These are phyloP conservation scores for Kradibia gibbosae DNA, from an alignment of 1,140 invertebrate genomes.

Conservation along the genomic window DNA sequence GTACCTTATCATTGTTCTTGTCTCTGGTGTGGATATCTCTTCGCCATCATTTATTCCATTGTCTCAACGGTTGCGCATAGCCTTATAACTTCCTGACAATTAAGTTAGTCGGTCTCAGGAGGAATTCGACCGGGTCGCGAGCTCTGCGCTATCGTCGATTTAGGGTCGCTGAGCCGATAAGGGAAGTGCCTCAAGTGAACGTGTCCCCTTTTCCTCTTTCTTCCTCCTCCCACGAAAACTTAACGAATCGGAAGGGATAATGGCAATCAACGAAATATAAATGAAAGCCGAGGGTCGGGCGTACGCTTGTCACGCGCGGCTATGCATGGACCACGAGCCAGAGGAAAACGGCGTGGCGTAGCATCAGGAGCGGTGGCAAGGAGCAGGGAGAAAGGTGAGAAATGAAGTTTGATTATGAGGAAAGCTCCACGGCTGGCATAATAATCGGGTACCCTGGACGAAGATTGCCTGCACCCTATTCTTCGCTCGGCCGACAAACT, in stretches of 20 bases:
- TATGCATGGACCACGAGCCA: slow-evolving; percentile 37
- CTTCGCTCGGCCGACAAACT: slow-evolving; percentile 15
- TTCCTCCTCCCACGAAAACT: slow-evolving; percentile 54
- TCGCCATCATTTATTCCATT: slow-evolving; percentile 59
- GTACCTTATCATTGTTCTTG: slow-evolving; percentile 53
- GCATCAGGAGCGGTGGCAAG: too few species aligned
- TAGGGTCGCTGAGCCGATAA: slow-evolving; percentile 50
- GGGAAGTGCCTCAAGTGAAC: slow-evolving; percentile 11
- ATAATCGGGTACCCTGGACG: slow-evolving; percentile 40
- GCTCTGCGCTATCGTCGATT: slow-evolving; percentile 42
- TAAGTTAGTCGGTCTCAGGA: slow-evolving; percentile 45
- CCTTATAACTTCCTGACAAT: slow-evolving; percentile 49
- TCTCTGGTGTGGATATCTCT: slow-evolving; percentile 49
- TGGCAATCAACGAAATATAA: slow-evolving; percentile 72
- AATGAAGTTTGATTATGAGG: slow-evolving; percentile 67
- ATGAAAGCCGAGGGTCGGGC: slow-evolving; percentile 65
- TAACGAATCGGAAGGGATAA: slow-evolving; percentile 72
- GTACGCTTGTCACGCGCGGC: slow-evolving; percentile 64
- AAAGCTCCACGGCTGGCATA: slow-evolving; percentile 57
- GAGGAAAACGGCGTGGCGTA: background rate
- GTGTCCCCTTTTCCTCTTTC: slow-evolving; percentile 13
- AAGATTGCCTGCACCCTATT: slow-evolving; percentile 5
- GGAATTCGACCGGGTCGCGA: background rate
- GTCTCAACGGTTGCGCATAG: slow-evolving; percentile 32
- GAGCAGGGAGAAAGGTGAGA: too few species aligned